These are phyloP conservation scores for Actinernus sp. DNA, from an alignment of 92 coral and sea anemone species.

Conservation along the genomic window DNA sequence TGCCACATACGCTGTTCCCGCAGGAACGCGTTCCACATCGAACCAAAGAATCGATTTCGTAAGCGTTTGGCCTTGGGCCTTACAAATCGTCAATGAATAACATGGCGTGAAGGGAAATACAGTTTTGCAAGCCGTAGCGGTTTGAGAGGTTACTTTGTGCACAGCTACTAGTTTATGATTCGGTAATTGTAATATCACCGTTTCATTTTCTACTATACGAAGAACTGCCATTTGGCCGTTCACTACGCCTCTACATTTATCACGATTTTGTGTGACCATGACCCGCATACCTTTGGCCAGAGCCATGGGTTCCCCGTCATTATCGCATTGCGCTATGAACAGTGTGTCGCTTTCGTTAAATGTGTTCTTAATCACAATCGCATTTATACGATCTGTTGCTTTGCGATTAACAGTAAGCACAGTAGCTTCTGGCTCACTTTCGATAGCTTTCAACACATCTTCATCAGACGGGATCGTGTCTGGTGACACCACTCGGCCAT, in stretches of 20 bases:
- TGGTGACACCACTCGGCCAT: not conserved
- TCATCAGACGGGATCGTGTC: not conserved
- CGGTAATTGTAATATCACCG: no score
- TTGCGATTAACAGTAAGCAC: not conserved
- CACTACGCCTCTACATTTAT: constrained; percentile 7
- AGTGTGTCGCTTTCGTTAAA: not conserved
- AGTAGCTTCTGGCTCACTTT: not conserved
- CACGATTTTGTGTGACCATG: constrained; percentile 25
- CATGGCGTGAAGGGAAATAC: no score
- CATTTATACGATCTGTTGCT: constrained; percentile 8
- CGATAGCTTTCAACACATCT: not conserved
- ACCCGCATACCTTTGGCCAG: constrained; percentile 3
- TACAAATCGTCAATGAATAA: no score
- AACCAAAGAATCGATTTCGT: no score
- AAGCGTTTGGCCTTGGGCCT: no score
- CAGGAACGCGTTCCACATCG: no score
- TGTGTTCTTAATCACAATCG: not conserved
- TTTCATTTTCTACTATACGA: no score
- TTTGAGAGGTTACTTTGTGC: no score
- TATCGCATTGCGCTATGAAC: not conserved
- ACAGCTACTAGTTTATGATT: no score
- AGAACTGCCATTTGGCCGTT: constrained; percentile 14
- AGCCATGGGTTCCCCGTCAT: not conserved
- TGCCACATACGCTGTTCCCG: no score
- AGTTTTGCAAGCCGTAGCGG: no score